phyloP scores from a whole-genome alignment of 2,888 invertebrate species.

The Colostygia pectinataria region DNA sequence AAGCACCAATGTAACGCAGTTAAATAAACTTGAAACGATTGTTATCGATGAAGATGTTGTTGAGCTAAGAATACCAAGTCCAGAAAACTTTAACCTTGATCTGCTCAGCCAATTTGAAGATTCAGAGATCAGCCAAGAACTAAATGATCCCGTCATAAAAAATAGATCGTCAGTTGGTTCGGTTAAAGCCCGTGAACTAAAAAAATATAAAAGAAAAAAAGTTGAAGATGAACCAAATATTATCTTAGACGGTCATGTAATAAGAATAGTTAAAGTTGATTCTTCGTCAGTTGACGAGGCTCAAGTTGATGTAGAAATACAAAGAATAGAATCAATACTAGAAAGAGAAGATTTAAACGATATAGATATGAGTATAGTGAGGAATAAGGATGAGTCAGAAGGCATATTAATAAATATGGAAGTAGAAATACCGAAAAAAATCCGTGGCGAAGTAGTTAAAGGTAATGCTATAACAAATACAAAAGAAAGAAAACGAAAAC shows the following conservation, averaged over 20 bases:
- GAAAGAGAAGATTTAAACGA: too few species aligned
- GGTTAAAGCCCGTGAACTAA: neutral
- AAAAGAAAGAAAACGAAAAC: neutral
- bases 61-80: slow-evolving; percentile 18
- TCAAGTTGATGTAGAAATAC: too few species aligned
- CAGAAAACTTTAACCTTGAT: slow-evolving; percentile 10
- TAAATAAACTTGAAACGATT: neutral
- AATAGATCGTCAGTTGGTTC: too few species aligned
- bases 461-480: too few species aligned
- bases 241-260: too few species aligned
- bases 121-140: slow-evolving; percentile 8
- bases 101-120: slow-evolving; percentile 11
- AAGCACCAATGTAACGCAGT: neutral
- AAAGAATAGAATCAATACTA: too few species aligned
- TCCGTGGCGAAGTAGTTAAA: too few species aligned
- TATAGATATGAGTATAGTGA: neutral
- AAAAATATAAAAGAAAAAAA: neutral
- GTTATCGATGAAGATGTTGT: slow-evolving; percentile 2
- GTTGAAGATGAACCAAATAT: neutral
- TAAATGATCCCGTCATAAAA: neutral
- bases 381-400: neutral
- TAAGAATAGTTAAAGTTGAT: too few species aligned
- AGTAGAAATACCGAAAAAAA: too few species aligned
- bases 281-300: too few species aligned
- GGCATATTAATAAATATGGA: neutral